Percentiles rank a stretch among this genome's conserved stretches.
These are phyloP conservation scores for Acrossocheilus wenchowensis DNA, from an alignment of 2,797 vertebrate species.

Conservation along the genomic window DNA sequence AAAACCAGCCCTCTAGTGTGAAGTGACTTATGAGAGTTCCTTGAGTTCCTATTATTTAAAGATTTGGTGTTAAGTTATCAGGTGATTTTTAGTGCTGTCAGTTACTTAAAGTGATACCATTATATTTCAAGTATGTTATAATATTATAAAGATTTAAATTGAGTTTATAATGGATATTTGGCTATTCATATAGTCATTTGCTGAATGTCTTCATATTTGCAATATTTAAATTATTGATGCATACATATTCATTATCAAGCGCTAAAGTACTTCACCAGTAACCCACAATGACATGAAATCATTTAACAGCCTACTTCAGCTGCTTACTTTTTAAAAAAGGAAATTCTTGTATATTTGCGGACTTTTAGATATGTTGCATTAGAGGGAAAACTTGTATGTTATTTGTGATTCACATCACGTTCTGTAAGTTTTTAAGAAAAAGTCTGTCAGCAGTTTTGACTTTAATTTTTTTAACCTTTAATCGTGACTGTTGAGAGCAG, in stretches of 20 bases:
- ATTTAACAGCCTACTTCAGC: not conserved
- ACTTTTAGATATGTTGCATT: no score
- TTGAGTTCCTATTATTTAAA: no score
- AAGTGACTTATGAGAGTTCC: not conserved
- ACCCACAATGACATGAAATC: not conserved
- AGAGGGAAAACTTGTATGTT: not conserved
- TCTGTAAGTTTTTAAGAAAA: not conserved
- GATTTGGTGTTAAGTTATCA: not conserved
- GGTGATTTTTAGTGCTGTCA: not conserved
- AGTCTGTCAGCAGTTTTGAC: not conserved
- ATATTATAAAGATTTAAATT: not conserved
- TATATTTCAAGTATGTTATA: not conserved
- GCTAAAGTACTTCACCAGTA: not conserved
- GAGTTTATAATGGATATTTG: not conserved
- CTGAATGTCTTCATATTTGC: not conserved
- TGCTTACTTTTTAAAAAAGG: not conserved
- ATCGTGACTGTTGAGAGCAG: not conserved
- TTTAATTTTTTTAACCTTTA: not conserved
- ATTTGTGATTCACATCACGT: not conserved
- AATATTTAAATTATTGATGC: not conserved
- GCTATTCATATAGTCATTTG: not conserved
- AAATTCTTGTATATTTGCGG: not conserved
- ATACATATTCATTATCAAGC: not conserved
- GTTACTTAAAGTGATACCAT: not conserved
- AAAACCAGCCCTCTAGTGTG: not conserved